Evolutionary conservation across 2,797 vertebrate species (phyloP), one percentile per base, ranked within the genome.

Genomic region (Epinephelus coioides): DNA sequence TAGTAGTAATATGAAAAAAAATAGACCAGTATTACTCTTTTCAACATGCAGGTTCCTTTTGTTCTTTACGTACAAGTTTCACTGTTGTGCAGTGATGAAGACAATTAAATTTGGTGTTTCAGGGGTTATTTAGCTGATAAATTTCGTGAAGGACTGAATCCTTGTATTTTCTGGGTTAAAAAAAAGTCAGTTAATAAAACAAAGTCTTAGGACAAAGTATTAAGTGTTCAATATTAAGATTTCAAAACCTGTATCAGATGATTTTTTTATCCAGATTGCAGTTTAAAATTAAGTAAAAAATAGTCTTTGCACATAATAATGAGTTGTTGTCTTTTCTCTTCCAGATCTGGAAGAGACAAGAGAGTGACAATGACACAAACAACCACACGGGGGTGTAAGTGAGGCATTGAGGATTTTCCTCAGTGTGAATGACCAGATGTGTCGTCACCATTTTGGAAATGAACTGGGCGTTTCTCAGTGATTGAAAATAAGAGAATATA

Each of bases 341-440:
- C 1, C 87, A 99, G 98, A 98, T 99, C 86, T 99, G 98, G 98
- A 99, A 98, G 89, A 96, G 98, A 81, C 95, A 97, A 0, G 97
- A 96, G 34, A 92, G 88, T 30, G 95, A 95, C 0, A 95, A 95
- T 61, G 89, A 89, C 71, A 85, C 81, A 85, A 95, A 95, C 27
- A 97, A 95, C 90, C 97, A 98, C 78, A 96, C 94, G 2, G 97
- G 95, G 0, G 96, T 95, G 1, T 98, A 93, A 96, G 69, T 34
- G 57, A 73, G 19, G 2, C 51, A 34, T 7, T 34, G 34, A 50
- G 56, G 23, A 73, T 12, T 65, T 6, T 43, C 19, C 19, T 66
- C 50, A 2, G 10, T 38, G 30, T 66, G 18, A 64, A n/a, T 10
- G 3, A 6, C 12, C 65, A 40, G 18, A 79, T 21, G 50, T 65